Evolutionary conservation across 2,888 invertebrate species (phyloP).

Genomic region (Luffia ferchaultella): DNA sequence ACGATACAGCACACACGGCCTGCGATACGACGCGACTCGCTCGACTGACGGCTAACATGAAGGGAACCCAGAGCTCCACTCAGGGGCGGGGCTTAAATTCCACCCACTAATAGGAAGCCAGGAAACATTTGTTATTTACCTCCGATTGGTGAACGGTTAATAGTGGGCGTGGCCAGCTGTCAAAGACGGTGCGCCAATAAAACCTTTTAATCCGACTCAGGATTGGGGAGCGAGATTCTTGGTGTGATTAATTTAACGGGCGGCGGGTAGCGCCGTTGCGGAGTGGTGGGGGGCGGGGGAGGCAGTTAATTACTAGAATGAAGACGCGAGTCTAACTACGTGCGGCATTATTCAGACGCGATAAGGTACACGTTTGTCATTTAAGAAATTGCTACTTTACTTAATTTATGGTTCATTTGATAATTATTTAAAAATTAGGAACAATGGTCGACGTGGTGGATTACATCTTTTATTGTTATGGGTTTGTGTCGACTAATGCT

Average conservation of each 20-base stretch:
- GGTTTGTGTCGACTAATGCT: constrained; percentile 5
- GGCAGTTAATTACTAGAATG: constrained; percentile 58
- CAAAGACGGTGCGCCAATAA: constrained; percentile 57
- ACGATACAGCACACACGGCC: constrained; percentile 37
- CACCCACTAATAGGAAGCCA: constrained; percentile 30
- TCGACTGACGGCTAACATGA: constrained; percentile 59
- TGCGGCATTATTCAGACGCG: constrained; percentile 59
- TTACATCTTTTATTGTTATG: constrained; percentile 15
- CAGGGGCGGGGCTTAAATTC: constrained; percentile 32
- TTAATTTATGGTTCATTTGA: constrained; percentile 47
- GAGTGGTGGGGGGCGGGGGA: constrained; percentile 22
- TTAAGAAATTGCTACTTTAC: constrained; percentile 51
- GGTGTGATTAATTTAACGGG: constrained; percentile 62
- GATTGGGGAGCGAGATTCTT: constrained; percentile 62
- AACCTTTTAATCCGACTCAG: constrained; percentile 61
- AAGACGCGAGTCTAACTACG: constrained; percentile 62
- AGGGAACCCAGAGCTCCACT: constrained; percentile 49
- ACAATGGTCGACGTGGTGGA: constrained; percentile 38
- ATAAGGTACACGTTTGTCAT: constrained; percentile 59
- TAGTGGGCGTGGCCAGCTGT: constrained; percentile 41
- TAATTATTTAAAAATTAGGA: constrained; percentile 8
- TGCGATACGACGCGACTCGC: constrained; percentile 60
- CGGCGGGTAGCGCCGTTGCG: constrained; percentile 23
- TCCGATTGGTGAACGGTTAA: constrained; percentile 32
- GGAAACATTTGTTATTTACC: constrained; percentile 22